phyloP scores from a whole-genome alignment of 2,797 vertebrate genomes.

The Pseudomugil tenellus region DNA sequence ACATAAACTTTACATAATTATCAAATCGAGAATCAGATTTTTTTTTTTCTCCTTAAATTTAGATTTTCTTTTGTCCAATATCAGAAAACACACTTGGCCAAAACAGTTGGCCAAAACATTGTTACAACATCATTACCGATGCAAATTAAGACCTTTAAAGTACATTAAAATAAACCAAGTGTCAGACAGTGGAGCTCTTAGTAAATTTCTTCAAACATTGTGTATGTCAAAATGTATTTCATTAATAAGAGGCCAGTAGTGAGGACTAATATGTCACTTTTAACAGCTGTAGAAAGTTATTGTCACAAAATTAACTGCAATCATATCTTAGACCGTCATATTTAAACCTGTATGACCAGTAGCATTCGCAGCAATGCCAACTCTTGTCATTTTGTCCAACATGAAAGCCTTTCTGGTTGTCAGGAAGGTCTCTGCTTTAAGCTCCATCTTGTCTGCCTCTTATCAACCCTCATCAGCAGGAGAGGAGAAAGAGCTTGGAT shows the following conservation, averaged over 20 bases:
- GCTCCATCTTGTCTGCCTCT: conserved; percentile 64
- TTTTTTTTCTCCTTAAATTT: too few species aligned
- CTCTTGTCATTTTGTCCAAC: conserved; percentile 58
- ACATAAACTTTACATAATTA: not conserved
- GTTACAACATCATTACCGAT: not conserved
- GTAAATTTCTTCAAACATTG: too few species aligned
- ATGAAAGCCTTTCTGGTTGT: conserved; percentile 54
- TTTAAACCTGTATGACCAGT: conserved; percentile 13
- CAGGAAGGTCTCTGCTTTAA: conserved; percentile 57
- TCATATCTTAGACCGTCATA: conserved; percentile 43
- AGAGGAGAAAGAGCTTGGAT: conserved; percentile 41
- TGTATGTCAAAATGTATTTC: too few species aligned
- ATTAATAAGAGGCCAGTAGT: too few species aligned
- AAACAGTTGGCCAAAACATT: too few species aligned
- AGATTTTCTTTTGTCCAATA: not conserved
- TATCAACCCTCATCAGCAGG: conserved; percentile 71
- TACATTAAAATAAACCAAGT: not conserved
- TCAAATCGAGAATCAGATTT: too few species aligned
- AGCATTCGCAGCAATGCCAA: conserved; percentile 35
- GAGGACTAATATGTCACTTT: too few species aligned
- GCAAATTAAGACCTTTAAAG: not conserved
- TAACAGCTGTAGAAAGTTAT: not conserved
- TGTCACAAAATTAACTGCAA: conserved; percentile 38
- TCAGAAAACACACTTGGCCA: not conserved
- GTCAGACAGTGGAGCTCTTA: too few species aligned